A percentile compares a stretch with the other conserved stretches of the same genome.
phyloP scores from a whole-genome alignment of 2,797 vertebrate species.

The Enteromius thamalakanensis region DNA sequence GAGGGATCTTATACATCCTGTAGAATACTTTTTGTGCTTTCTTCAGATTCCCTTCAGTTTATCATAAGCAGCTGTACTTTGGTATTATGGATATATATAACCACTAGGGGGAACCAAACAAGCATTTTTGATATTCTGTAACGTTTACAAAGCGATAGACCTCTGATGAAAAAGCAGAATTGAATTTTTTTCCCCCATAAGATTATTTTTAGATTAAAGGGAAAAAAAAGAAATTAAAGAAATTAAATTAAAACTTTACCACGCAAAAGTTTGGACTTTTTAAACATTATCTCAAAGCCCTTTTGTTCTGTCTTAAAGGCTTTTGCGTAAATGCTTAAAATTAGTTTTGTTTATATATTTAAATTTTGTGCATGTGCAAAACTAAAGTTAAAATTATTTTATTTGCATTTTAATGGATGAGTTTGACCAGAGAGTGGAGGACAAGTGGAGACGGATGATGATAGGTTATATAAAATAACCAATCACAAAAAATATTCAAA shows the following conservation, averaged over 20 bases:
- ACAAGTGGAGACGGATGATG: background rate
- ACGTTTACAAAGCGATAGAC: background rate
- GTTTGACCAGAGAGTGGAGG: background rate
- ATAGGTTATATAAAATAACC: background rate
- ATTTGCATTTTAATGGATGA: background rate
- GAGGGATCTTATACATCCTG: too few species aligned
- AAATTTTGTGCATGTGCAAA: background rate
- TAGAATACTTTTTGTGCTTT: background rate
- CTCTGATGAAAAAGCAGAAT: background rate
- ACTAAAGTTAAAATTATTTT: background rate
- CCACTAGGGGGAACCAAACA: conserved; percentile 10
- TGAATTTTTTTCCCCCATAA: too few species aligned
- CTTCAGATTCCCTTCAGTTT: background rate
- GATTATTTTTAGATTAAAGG: background rate
- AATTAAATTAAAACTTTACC: background rate
- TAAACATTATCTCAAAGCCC: background rate
- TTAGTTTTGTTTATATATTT: background rate
- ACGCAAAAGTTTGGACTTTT: background rate
- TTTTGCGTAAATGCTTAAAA: background rate
- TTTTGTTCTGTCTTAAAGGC: background rate
- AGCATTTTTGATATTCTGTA: background rate
- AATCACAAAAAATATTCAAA: background rate
- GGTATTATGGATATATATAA: background rate
- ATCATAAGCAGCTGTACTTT: background rate
- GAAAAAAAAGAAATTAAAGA: too few species aligned